Evolutionary conservation across 1,140 invertebrate genomes (phyloP), one percentile per base, ranked within the genome.

Genomic region (Oppia nitens): DNA sequence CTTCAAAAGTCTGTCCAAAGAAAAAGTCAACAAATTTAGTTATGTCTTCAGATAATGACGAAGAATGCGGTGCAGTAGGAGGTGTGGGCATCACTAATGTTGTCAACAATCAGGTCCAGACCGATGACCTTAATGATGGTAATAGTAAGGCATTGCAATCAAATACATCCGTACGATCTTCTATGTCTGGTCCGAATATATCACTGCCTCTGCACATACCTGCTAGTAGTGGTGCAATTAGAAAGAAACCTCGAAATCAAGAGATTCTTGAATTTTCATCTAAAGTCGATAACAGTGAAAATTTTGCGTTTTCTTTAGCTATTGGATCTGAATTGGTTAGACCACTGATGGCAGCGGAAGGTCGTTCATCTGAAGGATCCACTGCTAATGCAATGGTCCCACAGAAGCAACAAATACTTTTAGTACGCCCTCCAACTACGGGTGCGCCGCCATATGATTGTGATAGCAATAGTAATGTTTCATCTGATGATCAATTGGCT

Each of bases 211-310:
- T 50, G n/a, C 49, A 50, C 49, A 50, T 50, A 50, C 24, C 49
- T 12, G 20, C 49, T 11, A 50, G 49, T 26, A 50, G 20, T 21
- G 49, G 49, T 50, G 49, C 49, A 6, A 50, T 50, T 6, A 50
- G 49, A 20, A 50, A 50, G 20, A 50, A 50, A 20, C 49, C 49
- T 50, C 49, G 49, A 6, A 50, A 50, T 50, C 49, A 50, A 50
- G 49, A 50, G n/a, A 50, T 26, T 50, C 20, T 21, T 21, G 49
- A 20, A n/a, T 12, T 21, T 11, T 9, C 49, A 50, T 20, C 24
- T n/a, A 50, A 50, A 25, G 49, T 12, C 4, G 49, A 50, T 9
- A 20, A 20, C 20, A 17, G 32, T 40, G 32, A 40, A 6, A 40
- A 17, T 40, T 40, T 40, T 40, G 32, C 6, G 17, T 17, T 40